Evolutionary conservation across 2,888 invertebrate species (phyloP), one percentile per base, ranked within the genome.

Genomic region (Euspilapteryx auroguttella): DNA sequence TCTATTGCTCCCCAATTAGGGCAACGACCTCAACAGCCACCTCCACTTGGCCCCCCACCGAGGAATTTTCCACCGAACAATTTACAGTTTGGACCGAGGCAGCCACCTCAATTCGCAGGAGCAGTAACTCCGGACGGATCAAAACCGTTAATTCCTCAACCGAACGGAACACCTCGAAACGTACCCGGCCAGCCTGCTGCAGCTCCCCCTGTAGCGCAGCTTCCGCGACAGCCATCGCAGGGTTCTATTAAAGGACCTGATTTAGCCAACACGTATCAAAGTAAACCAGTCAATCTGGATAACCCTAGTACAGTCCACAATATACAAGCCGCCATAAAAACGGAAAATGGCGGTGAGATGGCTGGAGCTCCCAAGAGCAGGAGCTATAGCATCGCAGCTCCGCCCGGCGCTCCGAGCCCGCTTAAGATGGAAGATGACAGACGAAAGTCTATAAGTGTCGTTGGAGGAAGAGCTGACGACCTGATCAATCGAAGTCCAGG

Each of bases 331-430:
- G 47, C 45, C 38, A 47, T 35, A 37, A 66, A 59, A 44, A 37
- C 57, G 37, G 75, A 75, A 41, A 58, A 59, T 39, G 61, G 55
- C 34, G 44, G 53, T 40, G 71, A 71, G 30, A 48, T 64, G 35
- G 47, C 69, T 35, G 68, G 68, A 34, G 49, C 65, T 38, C 55
- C 64, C 37, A 79, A 79, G 52, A 69, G 68, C 15, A 65, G 79
- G 46, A 79, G 79, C 41, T 78, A 55, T 35, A 80, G 79, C 39
- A 69, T 79, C 38, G 66, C 76, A 31, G 76, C 76, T 15, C 75
- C 77, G 37, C 63, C 73, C 23, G 71, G 71, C 12, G 55, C 76
- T 34, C 64, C 68, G 23, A 68, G 66, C 37, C 64, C 66, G 15
- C 47, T 66, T 27, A 65, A 68, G 44, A 35, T 53, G 34, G 71